Evolutionary conservation across 2,113 vertebrate genomes (phyloP).

Genomic region (Tychaedon coryphoeus): DNA sequence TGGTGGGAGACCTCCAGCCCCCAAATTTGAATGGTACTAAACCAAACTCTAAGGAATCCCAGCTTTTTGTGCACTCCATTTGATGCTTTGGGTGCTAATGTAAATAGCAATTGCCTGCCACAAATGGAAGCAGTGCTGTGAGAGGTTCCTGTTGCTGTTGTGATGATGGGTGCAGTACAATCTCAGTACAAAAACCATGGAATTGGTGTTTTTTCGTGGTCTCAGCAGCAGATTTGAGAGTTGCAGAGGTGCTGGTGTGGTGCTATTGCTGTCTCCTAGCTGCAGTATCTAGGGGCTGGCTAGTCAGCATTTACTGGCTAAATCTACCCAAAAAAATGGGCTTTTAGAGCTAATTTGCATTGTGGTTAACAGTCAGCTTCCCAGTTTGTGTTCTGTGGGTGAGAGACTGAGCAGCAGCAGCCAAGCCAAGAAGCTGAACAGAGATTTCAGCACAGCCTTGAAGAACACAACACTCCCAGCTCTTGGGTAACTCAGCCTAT

Average conservation of each 20-base stretch:
- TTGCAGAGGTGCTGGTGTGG: background rate
- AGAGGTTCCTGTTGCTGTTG: background rate
- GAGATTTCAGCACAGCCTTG: background rate
- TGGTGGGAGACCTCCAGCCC: background rate
- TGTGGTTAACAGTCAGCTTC: background rate
- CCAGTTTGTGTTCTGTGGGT: background rate
- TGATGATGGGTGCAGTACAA: background rate
- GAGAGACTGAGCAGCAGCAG: background rate
- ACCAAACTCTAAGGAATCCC: background rate
- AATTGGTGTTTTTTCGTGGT: background rate
- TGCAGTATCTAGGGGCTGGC: background rate
- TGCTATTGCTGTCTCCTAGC: background rate
- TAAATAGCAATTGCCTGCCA: background rate
- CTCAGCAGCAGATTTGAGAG: background rate
- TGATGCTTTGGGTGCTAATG: background rate
- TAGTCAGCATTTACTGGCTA: background rate
- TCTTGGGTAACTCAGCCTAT: background rate
- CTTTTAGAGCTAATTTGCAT: background rate
- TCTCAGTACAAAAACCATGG: background rate
- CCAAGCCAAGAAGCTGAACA: background rate
- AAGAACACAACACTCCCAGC: background rate
- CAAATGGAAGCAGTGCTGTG: background rate
- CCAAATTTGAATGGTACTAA: background rate
- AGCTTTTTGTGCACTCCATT: background rate
- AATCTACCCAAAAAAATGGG: background rate